Percentiles rank a stretch among this genome's conserved stretches.
phyloP scores from a whole-genome alignment of 2,888 invertebrate species.

The Platerodrilus igneus region DNA sequence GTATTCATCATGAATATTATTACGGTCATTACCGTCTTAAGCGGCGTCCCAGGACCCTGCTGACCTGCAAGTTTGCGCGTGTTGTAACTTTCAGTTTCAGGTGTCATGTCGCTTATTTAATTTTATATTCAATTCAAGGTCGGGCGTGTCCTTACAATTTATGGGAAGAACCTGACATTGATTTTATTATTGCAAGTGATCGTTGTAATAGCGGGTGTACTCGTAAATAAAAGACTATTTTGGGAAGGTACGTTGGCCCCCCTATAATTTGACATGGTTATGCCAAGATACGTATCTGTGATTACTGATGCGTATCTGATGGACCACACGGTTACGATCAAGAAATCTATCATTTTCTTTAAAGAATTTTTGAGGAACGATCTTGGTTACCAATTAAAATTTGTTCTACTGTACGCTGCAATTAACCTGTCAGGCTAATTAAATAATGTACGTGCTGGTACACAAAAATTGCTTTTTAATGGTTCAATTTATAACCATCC shows the following conservation, averaged over 20 bases:
- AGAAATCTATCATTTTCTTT: too few species aligned
- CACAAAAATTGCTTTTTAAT: too few species aligned
- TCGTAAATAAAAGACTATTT: constrained; percentile 14
- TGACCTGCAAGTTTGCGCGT: constrained; percentile 27
- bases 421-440: too few species aligned
- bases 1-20: constrained; percentile 12
- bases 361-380: too few species aligned
- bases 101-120: constrained; percentile 21
- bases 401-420: too few species aligned
- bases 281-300: constrained; percentile 9
- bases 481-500: too few species aligned
- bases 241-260: constrained; percentile 11
- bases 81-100: constrained; percentile 33
- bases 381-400: too few species aligned
- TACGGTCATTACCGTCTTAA: constrained; percentile 19
- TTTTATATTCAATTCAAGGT: too few species aligned
- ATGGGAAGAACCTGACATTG: constrained; percentile 7
- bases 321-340: constrained; percentile 8
- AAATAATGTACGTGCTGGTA: too few species aligned
- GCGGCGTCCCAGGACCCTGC: constrained; percentile 29
- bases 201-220: constrained; percentile 8
- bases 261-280: constrained; percentile 7
- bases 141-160: constrained; percentile 11
- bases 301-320: constrained; percentile 13
- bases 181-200: constrained; percentile 6